Conservation (phyloP, 2,113 vertebrate species). For the Ophiodon elongatus region DNA sequence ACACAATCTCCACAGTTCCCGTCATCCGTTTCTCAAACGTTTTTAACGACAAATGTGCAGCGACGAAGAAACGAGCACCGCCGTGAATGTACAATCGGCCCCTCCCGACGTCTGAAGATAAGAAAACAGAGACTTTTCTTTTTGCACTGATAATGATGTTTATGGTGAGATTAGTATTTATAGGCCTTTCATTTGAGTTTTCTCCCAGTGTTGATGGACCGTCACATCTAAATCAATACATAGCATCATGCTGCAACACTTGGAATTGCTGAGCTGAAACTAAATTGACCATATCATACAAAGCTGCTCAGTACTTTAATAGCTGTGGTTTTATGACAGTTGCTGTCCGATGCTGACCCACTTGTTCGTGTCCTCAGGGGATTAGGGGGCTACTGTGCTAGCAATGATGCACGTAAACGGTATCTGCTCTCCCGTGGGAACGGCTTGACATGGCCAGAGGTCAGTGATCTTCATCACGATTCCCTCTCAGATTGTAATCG, state of each 20-base stretch:
- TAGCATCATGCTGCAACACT: not conserved
- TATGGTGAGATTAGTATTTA: constrained; percentile 2
- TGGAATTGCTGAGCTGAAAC: constrained; percentile 42
- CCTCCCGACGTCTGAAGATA: not conserved
- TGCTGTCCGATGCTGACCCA: constrained; percentile 3
- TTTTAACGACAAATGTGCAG: constrained; percentile 20
- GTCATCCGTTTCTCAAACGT: constrained; percentile 41
- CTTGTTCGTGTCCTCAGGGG: constrained; percentile 14
- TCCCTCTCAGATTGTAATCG: constrained; percentile 9
- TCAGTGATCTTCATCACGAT: constrained; percentile 43
- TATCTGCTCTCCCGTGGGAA: constrained; percentile 50
- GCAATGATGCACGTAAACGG: constrained; percentile 27
- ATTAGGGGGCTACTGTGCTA: constrained; percentile 1
- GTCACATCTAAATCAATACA: constrained; percentile 16
- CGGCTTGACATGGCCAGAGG: constrained; percentile 40
- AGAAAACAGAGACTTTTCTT: not conserved
- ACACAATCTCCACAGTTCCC: not conserved
- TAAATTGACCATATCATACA: constrained; percentile 26
- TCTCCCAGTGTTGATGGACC: not conserved
- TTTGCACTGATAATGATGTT: constrained; percentile 29
- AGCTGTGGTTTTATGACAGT: constrained; percentile 35
- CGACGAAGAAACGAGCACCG: not conserved
- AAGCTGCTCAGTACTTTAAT: constrained; percentile 24
- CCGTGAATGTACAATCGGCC: not conserved
- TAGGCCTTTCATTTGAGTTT: not conserved